phyloP scores from a whole-genome alignment of 2,888 invertebrate species.

The Mactromeris polynyma region DNA sequence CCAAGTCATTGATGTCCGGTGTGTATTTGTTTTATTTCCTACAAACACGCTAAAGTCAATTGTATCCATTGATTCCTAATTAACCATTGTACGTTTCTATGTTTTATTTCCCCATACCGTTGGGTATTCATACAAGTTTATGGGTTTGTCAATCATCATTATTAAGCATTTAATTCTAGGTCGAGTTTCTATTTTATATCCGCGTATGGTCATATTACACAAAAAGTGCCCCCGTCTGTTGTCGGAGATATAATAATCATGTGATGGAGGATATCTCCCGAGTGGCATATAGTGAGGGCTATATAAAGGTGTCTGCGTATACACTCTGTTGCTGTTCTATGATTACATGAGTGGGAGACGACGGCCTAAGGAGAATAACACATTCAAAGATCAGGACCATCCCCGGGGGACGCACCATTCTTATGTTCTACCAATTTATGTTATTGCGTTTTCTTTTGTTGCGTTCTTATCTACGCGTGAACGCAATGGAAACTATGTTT shows the following conservation, averaged over 20 bases:
- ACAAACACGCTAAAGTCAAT: conserved; percentile 44
- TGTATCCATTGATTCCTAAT: conserved; percentile 41
- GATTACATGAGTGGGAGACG: not conserved
- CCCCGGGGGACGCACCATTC: not conserved
- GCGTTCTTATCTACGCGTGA: not conserved
- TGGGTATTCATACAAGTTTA: not conserved
- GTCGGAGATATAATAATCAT: not conserved
- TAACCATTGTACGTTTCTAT: conserved; percentile 5
- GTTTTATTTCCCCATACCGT: not conserved
- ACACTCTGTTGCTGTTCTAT: not conserved
- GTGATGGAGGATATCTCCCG: not conserved
- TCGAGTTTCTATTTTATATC: conserved; percentile 23
- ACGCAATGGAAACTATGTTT: not conserved
- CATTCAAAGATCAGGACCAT: not conserved
- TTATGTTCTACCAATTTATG: not conserved
- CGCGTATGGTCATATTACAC: conserved; percentile 13
- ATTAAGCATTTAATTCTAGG: conserved; percentile 31
- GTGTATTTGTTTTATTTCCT: conserved; percentile 39
- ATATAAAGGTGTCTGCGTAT: not conserved
- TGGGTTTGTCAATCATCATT: conserved; percentile 30
- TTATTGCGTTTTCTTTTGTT: not conserved
- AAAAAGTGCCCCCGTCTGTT: not conserved
- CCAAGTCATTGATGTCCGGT: not conserved
- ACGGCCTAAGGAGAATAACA: not conserved
- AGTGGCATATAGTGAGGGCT: not conserved